phyloP scores from a whole-genome alignment of 1,140 invertebrate species.

The Atta texana region DNA sequence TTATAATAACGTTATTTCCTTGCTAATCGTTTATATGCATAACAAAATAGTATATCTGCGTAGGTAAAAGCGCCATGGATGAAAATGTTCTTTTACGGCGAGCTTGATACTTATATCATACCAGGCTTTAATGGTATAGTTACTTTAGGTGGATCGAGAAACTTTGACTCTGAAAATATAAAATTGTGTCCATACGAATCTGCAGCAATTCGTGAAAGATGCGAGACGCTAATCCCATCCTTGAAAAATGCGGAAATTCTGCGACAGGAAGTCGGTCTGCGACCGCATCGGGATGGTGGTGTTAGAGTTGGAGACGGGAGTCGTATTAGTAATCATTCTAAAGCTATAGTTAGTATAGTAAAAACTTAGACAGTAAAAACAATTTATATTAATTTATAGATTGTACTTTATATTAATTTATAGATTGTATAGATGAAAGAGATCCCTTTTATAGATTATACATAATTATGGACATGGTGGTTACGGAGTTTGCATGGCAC shows the following conservation, averaged over 20 bases:
- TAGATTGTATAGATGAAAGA: neutral
- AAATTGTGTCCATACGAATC: conserved; percentile 91
- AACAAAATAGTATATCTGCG: neutral
- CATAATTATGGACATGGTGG: conserved; percentile 98
- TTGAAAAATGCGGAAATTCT: conserved; percentile 89
- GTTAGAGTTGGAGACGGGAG: conserved; percentile 91
- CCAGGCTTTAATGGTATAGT: conserved; percentile 90
- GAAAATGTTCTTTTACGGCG: conserved; percentile 94
- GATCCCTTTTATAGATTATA: conserved; percentile 88
- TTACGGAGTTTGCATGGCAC: conserved; percentile 95
- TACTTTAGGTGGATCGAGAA: conserved; percentile 94
- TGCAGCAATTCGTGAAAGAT: conserved; percentile 91
- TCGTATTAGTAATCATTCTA: conserved; percentile 73
- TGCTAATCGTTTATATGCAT: neutral
- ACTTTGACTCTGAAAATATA: conserved; percentile 92
- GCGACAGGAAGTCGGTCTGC: conserved; percentile 90
- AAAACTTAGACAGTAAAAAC: neutral
- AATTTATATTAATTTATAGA: conserved; percentile 44
- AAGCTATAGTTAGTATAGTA: conserved; percentile 71
- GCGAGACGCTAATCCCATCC: conserved; percentile 90
- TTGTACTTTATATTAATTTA: conserved; percentile 44
- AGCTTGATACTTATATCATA: conserved; percentile 94
- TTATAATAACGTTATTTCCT: no score
- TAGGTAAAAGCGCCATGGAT: conserved; percentile 95
- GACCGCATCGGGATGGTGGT: conserved; percentile 91